Conservation (phyloP, 2,797 vertebrate species). For the Lagorchestes hirsutus region DNA sequence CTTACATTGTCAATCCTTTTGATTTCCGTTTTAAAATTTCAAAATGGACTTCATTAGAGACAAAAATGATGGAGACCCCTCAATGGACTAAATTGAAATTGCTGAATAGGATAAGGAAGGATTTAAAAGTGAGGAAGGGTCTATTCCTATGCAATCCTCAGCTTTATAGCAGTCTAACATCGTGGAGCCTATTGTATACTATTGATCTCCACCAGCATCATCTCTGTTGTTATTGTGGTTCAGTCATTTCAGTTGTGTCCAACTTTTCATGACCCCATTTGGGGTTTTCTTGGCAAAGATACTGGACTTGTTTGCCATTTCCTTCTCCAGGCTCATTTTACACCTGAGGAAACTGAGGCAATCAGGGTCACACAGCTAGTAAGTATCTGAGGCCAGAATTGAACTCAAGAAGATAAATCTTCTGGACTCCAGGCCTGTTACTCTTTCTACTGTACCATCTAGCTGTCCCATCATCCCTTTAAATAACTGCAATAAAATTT, state of each 20-base stretch:
- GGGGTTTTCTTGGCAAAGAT: neutral
- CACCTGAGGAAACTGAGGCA: neutral
- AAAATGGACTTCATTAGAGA: neutral
- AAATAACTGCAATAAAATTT: neutral
- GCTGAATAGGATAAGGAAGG: neutral
- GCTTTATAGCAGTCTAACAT: neutral
- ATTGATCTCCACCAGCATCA: neutral
- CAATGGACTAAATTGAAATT: neutral
- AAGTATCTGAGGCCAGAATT: too few relatives aligned
- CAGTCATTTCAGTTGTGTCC: neutral
- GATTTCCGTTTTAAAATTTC: neutral
- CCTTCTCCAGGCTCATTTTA: neutral
- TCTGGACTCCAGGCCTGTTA: too few relatives aligned
- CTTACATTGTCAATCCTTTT: neutral
- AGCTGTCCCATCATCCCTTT: too few relatives aligned
- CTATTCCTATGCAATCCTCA: neutral
- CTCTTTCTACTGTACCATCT: too few relatives aligned
- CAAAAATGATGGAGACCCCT: neutral
- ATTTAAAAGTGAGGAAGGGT: neutral
- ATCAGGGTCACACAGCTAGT: too few relatives aligned
- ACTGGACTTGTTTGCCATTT: neutral
- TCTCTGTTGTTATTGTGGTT: neutral
- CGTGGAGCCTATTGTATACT: too few relatives aligned
- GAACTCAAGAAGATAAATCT: too few relatives aligned
- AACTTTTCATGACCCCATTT: neutral